Conservation (phyloP, 2,113 vertebrate genomes). For the Ursus arctos region DNA sequence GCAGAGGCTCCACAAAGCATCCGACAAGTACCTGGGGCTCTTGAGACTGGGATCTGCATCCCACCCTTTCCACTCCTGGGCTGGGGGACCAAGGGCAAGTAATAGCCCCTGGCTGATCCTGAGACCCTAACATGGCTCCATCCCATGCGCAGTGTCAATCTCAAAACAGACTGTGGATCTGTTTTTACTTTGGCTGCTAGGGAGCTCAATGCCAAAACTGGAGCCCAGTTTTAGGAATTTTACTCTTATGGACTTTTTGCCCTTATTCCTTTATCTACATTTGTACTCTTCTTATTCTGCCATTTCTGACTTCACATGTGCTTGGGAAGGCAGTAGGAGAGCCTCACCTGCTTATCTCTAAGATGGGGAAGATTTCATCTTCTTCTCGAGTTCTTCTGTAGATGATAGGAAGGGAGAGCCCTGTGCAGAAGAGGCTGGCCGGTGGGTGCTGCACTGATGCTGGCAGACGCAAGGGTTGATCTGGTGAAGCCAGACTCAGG, state of each 20-base stretch:
- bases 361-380: not conserved
- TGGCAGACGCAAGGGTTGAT: not conserved
- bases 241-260: not conserved
- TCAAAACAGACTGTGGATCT: not conserved
- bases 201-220: not conserved
- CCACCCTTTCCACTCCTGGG: not conserved
- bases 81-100: not conserved
- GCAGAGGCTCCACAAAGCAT: not conserved
- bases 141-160: not conserved
- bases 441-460: accelerated
- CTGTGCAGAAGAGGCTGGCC: not conserved
- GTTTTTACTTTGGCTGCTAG: conserved; percentile 4
- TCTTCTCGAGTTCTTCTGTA: not conserved
- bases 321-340: not conserved
- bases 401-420: not conserved
- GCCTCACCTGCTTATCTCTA: not conserved
- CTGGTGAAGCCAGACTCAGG: not conserved
- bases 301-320: not conserved
- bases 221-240: not conserved
- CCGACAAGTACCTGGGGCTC: not conserved
- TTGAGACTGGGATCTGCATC: accelerated
- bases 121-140: not conserved
- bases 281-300: not conserved
- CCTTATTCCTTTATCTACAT: not conserved
- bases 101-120: too few relatives aligned